phyloP scores from a whole-genome alignment of 2,888 invertebrate species.

The Cyrtodaria siliqua region DNA sequence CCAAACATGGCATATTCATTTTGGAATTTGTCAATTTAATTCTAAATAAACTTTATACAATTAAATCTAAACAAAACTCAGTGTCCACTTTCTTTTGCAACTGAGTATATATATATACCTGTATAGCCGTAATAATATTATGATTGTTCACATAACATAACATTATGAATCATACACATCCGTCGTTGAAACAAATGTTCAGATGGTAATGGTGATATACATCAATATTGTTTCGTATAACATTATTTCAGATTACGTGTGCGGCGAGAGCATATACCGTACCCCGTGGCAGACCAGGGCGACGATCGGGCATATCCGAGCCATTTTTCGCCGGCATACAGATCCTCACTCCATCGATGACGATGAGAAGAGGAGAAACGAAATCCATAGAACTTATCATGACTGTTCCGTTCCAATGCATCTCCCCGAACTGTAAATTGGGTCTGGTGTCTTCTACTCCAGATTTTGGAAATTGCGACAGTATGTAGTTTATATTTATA shows the following conservation, averaged over 20 bases:
- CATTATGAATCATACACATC: no score
- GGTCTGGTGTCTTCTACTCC: neutral
- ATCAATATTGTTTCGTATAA: neutral
- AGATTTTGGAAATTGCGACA: neutral
- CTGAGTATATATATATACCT: no score
- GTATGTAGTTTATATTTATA: no score
- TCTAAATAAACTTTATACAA: no score
- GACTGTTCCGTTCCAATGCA: constrained; percentile 9
- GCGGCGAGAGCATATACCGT: constrained; percentile 3
- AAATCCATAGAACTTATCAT: constrained; percentile 13
- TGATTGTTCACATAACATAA: no score
- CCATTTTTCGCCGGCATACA: constrained; percentile 13
- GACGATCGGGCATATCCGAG: neutral
- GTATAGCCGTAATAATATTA: no score
- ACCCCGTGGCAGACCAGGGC: constrained; percentile 13
- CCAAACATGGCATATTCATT: no score
- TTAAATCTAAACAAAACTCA: no score
- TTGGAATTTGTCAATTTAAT: no score
- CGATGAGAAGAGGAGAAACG: constrained; percentile 18
- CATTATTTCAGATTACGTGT: constrained; percentile 13
- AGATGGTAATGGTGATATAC: no score
- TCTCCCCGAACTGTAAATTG: neutral
- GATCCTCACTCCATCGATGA: constrained; percentile 6
- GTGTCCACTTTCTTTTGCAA: no score
- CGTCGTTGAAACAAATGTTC: no score